Evolutionary conservation across 1,140 invertebrate genomes (phyloP).

Genomic region (Danaus plexippus): DNA sequence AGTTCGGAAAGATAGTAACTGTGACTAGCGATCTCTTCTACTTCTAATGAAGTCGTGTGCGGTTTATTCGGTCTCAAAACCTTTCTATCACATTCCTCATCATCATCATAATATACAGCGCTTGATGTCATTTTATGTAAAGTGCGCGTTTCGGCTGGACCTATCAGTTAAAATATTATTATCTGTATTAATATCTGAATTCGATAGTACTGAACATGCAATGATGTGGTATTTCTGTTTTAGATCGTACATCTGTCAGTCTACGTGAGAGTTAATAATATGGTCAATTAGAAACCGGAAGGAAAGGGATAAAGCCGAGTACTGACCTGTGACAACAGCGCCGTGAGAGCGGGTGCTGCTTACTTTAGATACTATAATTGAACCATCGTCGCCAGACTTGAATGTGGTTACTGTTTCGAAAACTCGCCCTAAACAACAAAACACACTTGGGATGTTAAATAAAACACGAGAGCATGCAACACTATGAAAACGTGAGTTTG

Average conservation of each 20-base stretch:
- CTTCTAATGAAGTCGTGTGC: conserved; percentile 65
- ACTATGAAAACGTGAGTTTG: conserved; percentile 49
- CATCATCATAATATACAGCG: conserved; percentile 72
- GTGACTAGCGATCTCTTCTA: conserved; percentile 76
- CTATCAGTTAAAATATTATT: conserved; percentile 72
- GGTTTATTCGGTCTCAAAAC: conserved; percentile 66
- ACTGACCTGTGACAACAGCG: conserved; percentile 76
- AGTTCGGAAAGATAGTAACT: conserved; percentile 73
- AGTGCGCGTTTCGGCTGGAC: conserved; percentile 76
- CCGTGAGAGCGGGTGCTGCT: conserved; percentile 75
- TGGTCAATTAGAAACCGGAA: conserved; percentile 28
- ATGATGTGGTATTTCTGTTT: conserved; percentile 12
- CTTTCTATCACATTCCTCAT: conserved; percentile 49
- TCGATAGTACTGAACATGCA: conserved; percentile 30
- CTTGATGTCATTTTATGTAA: conserved; percentile 78
- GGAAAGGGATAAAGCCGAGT: conserved; percentile 48
- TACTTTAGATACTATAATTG: conserved; percentile 76
- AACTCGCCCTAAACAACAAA: conserved; percentile 69
- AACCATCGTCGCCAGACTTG: conserved; percentile 73
- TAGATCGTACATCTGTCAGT: conserved; percentile 4
- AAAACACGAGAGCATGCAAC: conserved; percentile 62
- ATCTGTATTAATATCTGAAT: conserved; percentile 31
- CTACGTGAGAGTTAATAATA: conserved; percentile 16
- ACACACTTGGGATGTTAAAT: conserved; percentile 62
- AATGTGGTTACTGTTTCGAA: conserved; percentile 75